A percentile compares a stretch with the other conserved stretches of the same genome.
Evolutionary conservation across 1,140 invertebrate genomes (phyloP).

Genomic region (Drosophila biarmipes): DNA sequence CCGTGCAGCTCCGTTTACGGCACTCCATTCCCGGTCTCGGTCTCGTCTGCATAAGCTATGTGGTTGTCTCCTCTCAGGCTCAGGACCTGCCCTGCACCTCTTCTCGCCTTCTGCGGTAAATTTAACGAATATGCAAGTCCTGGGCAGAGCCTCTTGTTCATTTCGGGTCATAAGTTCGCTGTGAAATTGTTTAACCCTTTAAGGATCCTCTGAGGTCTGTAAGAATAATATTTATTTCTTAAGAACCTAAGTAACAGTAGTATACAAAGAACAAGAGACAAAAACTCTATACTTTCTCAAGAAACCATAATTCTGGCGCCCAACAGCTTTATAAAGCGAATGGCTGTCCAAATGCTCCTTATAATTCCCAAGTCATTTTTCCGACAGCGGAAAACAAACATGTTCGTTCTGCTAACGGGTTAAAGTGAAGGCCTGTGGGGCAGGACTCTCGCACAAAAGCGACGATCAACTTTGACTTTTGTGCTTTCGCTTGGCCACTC

Average conservation of each 20-base stretch:
- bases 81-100: constrained; percentile 17
- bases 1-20: not conserved
- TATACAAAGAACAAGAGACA: too few relatives aligned
- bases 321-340: not conserved
- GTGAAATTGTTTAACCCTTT: constrained; percentile 46
- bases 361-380: not conserved
- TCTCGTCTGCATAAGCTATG: constrained; percentile 61
- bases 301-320: not conserved
- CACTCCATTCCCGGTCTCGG: constrained; percentile 25
- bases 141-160: constrained; percentile 7
- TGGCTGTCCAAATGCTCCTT: not conserved
- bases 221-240: not conserved
- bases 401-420: not conserved
- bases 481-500: constrained; percentile 18
- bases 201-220: not conserved
- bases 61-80: constrained; percentile 49
- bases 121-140: constrained; percentile 51
- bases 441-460: not conserved
- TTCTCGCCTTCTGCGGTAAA: constrained; percentile 24
- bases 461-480: constrained; percentile 33
- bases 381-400: too few relatives aligned
- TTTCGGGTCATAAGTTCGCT: constrained; percentile 48
- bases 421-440: constrained; percentile 3
- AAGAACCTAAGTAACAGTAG: too few relatives aligned
- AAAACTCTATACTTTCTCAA: too few relatives aligned